Base-by-base conservation (phyloP, 2,797 vertebrate genomes). In the Hydrophis major region DNA sequence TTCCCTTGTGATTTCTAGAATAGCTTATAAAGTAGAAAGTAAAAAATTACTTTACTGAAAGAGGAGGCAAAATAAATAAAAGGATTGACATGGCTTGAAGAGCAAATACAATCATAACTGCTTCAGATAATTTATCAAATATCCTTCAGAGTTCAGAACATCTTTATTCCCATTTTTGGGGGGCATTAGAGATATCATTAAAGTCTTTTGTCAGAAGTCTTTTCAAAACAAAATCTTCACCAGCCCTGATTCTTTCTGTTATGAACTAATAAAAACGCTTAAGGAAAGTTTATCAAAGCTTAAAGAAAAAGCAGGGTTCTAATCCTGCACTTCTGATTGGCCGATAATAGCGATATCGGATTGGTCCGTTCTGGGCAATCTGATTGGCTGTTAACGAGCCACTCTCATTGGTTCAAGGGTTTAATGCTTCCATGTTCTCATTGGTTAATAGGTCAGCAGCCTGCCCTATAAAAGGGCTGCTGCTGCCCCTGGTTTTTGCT, bases 131-230 rank as follows among this genome's bases (percentile, higher is more conserved):
- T 32, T 28, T 47, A 90, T 50, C 59, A 94, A 69, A 90, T 93
- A 92, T 78, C 32, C 74, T 94, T 90, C 90, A 88, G 42, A 22
- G 28, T 94, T 90, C 90, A 88, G 42, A 22, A n/a, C 1, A 53
- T 93, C 86, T 87, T 2, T 83, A 47, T 90, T 90, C 28, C 83
- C 69, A 50, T 0, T 55, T 11, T 32, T 93, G 86, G 4, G 86
- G 95, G 86, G 4, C 74, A 90, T 90, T 93, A 95, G 88, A 94
- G 83, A 86, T 92, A 91, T 94, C 93, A 93, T 94, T 93, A 89
- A 94, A 92, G 87, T 88, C 42, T 94, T 95, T 93, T 69, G 74
- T 56, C 50, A 66, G 92, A 74, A 16, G 90, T 74, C 88, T 94
- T 94, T 95, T 93, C 92, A 91, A 53, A 90, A 14, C 10, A 93